These are phyloP conservation scores for Lipophrys pholis DNA, from an alignment of 2,113 vertebrate species.

Conservation along the genomic window DNA sequence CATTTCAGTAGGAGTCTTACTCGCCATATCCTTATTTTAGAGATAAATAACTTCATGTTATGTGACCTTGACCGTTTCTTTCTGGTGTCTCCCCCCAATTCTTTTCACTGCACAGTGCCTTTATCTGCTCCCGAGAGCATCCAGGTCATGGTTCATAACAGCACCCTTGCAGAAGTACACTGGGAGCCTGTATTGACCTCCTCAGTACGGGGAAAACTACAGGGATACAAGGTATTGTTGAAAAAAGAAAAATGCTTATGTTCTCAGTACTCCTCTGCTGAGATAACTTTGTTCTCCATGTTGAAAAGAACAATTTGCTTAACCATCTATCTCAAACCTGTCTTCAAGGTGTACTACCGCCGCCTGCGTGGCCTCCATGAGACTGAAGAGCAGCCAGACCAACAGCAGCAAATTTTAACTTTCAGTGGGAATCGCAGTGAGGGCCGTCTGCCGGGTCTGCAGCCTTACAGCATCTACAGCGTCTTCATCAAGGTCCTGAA, in stretches of 20 bases:
- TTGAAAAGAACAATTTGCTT: background rate
- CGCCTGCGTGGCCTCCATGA: conserved; percentile 84
- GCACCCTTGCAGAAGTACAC: conserved; percentile 90
- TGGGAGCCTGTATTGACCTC: conserved; percentile 90
- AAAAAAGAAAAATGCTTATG: background rate
- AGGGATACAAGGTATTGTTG: conserved; percentile 90
- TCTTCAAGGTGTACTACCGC: conserved; percentile 89
- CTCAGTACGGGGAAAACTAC: conserved; percentile 88
- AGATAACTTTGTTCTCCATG: too few relatives aligned
- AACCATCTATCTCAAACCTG: background rate
- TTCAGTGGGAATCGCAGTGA: conserved; percentile 90
- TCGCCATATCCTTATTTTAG: background rate
- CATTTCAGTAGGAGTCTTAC: too few relatives aligned
- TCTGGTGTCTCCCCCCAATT: background rate
- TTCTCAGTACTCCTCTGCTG: background rate
- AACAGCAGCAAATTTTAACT: conserved; percentile 87
- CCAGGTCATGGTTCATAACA: conserved; percentile 87
- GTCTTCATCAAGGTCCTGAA: conserved; percentile 91
- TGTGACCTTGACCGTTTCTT: background rate
- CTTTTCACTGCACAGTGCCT: conserved; percentile 83
- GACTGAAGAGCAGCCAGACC: conserved; percentile 79
- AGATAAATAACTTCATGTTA: background rate
- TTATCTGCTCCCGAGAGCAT: conserved; percentile 89
- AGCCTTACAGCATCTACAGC: conserved; percentile 90
- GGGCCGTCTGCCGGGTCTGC: conserved; percentile 89